These are phyloP conservation scores for Ctenomys sociabilis DNA, from an alignment of 2,113 vertebrate species.

Conservation along the genomic window DNA sequence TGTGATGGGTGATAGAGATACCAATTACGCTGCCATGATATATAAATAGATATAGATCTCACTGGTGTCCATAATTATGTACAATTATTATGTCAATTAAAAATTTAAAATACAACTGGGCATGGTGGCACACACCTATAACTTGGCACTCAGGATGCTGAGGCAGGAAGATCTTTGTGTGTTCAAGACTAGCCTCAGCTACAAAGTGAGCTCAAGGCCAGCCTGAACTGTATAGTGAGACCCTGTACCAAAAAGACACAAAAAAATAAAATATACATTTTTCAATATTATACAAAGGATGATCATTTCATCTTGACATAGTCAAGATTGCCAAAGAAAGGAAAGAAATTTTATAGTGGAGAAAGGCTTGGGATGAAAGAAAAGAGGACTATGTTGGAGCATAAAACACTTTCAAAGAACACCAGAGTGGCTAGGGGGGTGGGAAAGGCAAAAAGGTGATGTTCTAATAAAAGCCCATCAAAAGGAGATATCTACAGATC, in stretches of 20 bases:
- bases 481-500: too few relatives aligned
- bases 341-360: not conserved
- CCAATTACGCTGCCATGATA: not conserved
- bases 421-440: fast-evolving
- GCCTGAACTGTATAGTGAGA: too few relatives aligned
- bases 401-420: not conserved
- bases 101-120: not conserved
- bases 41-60: too few relatives aligned
- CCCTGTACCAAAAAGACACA: not conserved
- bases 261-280: not conserved
- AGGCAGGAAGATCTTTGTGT: too few relatives aligned
- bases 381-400: not conserved
- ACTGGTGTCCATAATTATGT: too few relatives aligned
- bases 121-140: too few relatives aligned
- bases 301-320: not conserved
- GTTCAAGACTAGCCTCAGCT: too few relatives aligned
- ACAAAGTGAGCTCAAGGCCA: too few relatives aligned
- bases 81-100: not conserved
- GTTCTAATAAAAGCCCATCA: not conserved
- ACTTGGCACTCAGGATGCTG: too few relatives aligned
- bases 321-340: not conserved
- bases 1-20: not conserved
- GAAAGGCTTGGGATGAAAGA: not conserved
- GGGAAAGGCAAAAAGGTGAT: not conserved
- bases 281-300: not conserved